phyloP scores from a whole-genome alignment of 92 coral and sea anemone genomes.

The Muricea muricata region DNA sequence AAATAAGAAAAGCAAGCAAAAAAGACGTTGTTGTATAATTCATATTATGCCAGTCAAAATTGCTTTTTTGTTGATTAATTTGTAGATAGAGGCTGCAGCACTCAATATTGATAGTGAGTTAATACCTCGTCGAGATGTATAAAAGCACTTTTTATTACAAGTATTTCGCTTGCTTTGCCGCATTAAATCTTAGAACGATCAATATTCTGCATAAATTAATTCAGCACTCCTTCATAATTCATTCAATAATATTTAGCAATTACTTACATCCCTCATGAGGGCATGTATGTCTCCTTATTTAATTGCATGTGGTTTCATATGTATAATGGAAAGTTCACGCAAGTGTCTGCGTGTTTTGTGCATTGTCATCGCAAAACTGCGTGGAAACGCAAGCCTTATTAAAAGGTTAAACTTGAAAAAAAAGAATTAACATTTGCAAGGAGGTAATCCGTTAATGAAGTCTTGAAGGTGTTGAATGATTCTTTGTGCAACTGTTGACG shows the following conservation, averaged over 20 bases:
- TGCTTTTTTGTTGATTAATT: neutral
- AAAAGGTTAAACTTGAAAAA: too few relatives aligned
- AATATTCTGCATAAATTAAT: neutral
- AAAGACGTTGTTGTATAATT: too few relatives aligned
- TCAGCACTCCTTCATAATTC: neutral
- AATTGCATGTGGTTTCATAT: slow-evolving; percentile 3
- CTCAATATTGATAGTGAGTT: neutral
- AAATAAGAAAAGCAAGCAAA: too few relatives aligned
- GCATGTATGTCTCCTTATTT: neutral
- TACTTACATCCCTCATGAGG: neutral
- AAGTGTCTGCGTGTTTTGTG: neutral
- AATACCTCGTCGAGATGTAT: neutral
- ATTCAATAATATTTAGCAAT: slow-evolving; percentile 2
- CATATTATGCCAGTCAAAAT: neutral
- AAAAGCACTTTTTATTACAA: neutral
- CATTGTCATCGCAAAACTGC: neutral
- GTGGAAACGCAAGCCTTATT: neutral
- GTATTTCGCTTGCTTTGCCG: neutral
- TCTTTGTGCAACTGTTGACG: too few relatives aligned
- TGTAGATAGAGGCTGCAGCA: neutral
- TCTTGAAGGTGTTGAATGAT: neutral
- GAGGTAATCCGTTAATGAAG: too few relatives aligned
- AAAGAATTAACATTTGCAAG: too few relatives aligned
- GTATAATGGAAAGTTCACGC: slow-evolving; percentile 8
- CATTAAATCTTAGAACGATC: neutral